Percentiles rank a stretch among this genome's conserved stretches.
Conservation (phyloP, 2,888 invertebrate species). For the Standfussiana lucernea region DNA sequence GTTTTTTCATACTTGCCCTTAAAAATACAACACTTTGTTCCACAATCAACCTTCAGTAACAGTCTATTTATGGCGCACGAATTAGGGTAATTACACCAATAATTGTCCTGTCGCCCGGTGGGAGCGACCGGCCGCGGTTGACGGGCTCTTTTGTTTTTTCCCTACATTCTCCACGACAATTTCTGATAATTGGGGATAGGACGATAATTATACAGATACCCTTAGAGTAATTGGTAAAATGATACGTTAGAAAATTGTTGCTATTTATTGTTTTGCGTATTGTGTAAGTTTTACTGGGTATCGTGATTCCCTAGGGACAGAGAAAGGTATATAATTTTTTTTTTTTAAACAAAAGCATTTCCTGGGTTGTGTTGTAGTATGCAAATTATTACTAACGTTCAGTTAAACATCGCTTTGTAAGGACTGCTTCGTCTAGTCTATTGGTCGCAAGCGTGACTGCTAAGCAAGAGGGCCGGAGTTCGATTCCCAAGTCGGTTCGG, state of each 20-base stretch:
- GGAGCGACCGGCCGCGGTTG: constrained; percentile 61
- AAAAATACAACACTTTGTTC: constrained; percentile 38
- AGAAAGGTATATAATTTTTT: neutral
- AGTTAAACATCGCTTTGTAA: neutral
- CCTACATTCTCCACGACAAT: constrained; percentile 56
- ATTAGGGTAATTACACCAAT: constrained; percentile 72
- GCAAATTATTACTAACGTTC: neutral
- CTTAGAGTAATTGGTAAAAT: constrained; percentile 46
- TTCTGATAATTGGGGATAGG: constrained; percentile 56
- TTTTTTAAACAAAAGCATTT: neutral
- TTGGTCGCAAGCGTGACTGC: too few species aligned
- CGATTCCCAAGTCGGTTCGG: too few species aligned
- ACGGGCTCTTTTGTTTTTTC: constrained; percentile 59
- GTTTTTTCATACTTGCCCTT: constrained; percentile 37
- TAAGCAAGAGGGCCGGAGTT: too few species aligned
- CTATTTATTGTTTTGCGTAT: constrained; percentile 10
- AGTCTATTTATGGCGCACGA: constrained; percentile 61
- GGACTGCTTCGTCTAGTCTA: too few species aligned
- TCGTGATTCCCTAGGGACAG: neutral
- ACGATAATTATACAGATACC: constrained; percentile 55
- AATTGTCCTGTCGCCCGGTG: constrained; percentile 58
- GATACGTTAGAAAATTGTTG: constrained; percentile 39
- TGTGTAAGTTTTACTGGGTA: neutral
- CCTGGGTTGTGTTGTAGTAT: too few species aligned
- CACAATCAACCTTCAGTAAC: constrained; percentile 51